These are phyloP conservation scores for Garra rufa DNA, from an alignment of 2,113 vertebrate genomes.

Conservation along the genomic window DNA sequence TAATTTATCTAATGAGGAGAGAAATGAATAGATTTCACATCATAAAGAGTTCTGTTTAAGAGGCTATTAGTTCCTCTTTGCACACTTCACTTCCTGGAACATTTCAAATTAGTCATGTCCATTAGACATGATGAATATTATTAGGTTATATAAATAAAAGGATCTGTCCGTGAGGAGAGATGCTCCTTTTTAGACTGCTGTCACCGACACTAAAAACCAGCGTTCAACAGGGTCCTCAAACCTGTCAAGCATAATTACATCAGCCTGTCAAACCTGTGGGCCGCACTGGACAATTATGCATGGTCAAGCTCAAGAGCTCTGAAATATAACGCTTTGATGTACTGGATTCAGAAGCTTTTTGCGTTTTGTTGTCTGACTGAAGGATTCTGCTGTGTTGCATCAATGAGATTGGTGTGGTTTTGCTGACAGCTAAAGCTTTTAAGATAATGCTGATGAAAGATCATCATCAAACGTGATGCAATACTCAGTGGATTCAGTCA, in stretches of 20 bases:
- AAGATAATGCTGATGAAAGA: constrained; percentile 22
- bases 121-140: constrained; percentile 57
- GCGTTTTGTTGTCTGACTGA: not conserved
- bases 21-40: constrained; percentile 49
- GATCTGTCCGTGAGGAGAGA: not conserved
- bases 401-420: not conserved
- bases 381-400: constrained; percentile 5
- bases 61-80: constrained; percentile 47
- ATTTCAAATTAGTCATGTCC: constrained; percentile 60
- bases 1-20: constrained; percentile 55
- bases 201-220: constrained; percentile 30
- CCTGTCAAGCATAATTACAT: constrained; percentile 11
- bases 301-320: not conserved
- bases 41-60: constrained; percentile 49
- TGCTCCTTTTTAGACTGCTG: constrained; percentile 2
- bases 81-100: constrained; percentile 51
- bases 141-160: constrained; percentile 43
- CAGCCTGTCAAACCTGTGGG: not conserved
- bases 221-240: not conserved
- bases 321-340: not conserved
- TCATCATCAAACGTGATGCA: constrained; percentile 15
- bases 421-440: constrained; percentile 22
- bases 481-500: constrained; percentile 4
- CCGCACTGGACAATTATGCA: constrained; percentile 9
- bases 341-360: not conserved